A percentile compares a stretch with the other conserved stretches of the same genome.
Conservation (phyloP, 2,888 invertebrate species). For the Metopia argyrocephala region DNA sequence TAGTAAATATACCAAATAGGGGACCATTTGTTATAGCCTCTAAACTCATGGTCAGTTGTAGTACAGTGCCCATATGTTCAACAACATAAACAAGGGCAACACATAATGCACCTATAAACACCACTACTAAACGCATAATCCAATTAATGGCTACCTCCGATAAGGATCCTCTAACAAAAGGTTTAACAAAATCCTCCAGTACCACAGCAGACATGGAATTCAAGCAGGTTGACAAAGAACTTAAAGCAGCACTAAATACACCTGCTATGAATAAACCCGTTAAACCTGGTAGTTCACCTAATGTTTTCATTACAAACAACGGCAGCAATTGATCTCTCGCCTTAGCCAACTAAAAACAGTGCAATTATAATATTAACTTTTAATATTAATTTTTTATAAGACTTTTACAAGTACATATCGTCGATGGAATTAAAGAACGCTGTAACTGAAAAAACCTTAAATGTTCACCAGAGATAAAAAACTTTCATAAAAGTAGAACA, state of each 20-base stretch:
- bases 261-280: conserved; percentile 94
- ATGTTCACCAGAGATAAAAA: no score
- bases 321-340: conserved; percentile 90
- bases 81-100: conserved; percentile 85
- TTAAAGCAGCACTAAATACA: conserved; percentile 92
- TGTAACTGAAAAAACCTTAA: no score
- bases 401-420: no score
- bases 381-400: no score
- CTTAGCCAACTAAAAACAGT: conserved; percentile 80
- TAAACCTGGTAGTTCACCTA: conserved; percentile 87
- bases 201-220: conserved; percentile 89
- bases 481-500: no score
- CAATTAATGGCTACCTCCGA: conserved; percentile 81
- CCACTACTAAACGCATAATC: conserved; percentile 85
- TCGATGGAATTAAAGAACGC: no score
- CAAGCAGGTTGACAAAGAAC: conserved; percentile 87
- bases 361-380: neutral
- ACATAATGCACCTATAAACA: conserved; percentile 84
- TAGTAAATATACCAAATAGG: conserved; percentile 83
- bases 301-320: conserved; percentile 90
- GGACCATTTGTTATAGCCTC: conserved; percentile 86
- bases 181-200: conserved; percentile 85
- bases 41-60: conserved; percentile 84
- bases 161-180: conserved; percentile 81
- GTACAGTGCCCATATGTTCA: conserved; percentile 86